Base-by-base conservation (phyloP, 2,113 vertebrate genomes). In the Campylorhamphus procurvoides region DNA sequence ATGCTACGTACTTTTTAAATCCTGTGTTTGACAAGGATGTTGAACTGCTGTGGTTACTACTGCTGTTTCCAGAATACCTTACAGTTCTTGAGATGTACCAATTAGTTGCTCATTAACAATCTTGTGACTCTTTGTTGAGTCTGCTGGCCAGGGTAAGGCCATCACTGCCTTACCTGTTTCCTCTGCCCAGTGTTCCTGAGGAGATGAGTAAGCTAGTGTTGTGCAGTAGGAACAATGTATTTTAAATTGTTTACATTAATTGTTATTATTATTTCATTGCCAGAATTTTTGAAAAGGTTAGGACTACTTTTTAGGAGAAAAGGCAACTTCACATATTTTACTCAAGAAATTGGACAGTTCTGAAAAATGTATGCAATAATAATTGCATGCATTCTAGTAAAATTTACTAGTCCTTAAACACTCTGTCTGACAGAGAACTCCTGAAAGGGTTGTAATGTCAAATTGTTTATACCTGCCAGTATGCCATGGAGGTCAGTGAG, bases 21-120 rank as follows among this genome's bases (percentile, higher is more conserved):
- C 88, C 69, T 27, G 6, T 96, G 58, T 91, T 93, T 89, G 91
- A 82, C 91, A 84, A 50, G 78, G 53, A 67, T 89, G 77, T 90
- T 71, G 64, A 95, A 63, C 29, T 84, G 71, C 73, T 81, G 9
- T 83, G 82, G 76, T 86, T 91, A 59, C 78, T 87, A 3, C 72
- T 90, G 59, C 72, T 92, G 58, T 47, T 92, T 74, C 42, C 44
- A 59, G 80, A 84, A 58, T 79, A 53, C 55, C 53, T 18, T 35
- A 56, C 29, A 29, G 39, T 71, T 90, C 82, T 78, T 86, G 55
- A 60, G 71, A 66, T 71, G 40, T 80, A 94, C 84, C 18, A 63
- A 17, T 86, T 87, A 73, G 67, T 84, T 50, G 53, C 39, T 76
- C 19, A 9, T 77, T 77, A 78, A 49, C 44, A 49, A 9, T 69